Conservation (phyloP, 2,888 invertebrate species). For the Trichopoda pennipes region DNA sequence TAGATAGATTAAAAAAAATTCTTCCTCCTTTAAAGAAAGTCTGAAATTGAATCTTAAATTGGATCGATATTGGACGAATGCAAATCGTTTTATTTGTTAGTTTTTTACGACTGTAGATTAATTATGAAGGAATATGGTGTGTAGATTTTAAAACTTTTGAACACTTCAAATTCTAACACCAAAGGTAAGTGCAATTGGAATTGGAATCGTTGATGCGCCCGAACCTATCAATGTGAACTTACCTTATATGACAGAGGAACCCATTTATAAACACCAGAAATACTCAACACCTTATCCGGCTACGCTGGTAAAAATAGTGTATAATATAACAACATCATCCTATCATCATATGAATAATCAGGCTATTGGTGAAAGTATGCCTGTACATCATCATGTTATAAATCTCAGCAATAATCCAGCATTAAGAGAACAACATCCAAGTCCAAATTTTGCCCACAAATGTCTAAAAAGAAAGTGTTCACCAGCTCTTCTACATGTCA, state of each 20-base stretch:
- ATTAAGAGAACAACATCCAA: conserved; percentile 75
- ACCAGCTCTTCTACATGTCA: conserved; percentile 76
- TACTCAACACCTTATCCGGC: conserved; percentile 50
- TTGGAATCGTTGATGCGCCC: background rate
- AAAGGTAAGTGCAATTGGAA: conserved; percentile 53
- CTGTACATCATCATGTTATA: conserved; percentile 73
- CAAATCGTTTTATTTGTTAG: too few relatives aligned
- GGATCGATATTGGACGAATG: too few relatives aligned
- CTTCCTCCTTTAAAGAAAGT: too few relatives aligned
- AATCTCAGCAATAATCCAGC: conserved; percentile 75
- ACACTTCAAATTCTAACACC: conserved; percentile 40
- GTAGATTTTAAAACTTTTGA: too few relatives aligned
- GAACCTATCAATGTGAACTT: conserved; percentile 6
- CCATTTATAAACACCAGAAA: conserved; percentile 63
- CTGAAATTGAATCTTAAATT: too few relatives aligned
- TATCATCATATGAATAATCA: conserved; percentile 48
- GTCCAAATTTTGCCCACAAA: conserved; percentile 77
- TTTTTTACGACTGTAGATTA: too few relatives aligned
- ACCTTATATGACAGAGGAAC: conserved; percentile 59
- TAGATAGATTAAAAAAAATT: too few relatives aligned
- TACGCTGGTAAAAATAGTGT: conserved; percentile 57
- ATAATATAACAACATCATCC: conserved; percentile 51
- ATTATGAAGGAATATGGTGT: too few relatives aligned
- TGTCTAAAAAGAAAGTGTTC: conserved; percentile 73
- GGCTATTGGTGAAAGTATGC: conserved; percentile 35